phyloP scores from a whole-genome alignment of 2,888 invertebrate genomes.

The Phyto melanocephala region DNA sequence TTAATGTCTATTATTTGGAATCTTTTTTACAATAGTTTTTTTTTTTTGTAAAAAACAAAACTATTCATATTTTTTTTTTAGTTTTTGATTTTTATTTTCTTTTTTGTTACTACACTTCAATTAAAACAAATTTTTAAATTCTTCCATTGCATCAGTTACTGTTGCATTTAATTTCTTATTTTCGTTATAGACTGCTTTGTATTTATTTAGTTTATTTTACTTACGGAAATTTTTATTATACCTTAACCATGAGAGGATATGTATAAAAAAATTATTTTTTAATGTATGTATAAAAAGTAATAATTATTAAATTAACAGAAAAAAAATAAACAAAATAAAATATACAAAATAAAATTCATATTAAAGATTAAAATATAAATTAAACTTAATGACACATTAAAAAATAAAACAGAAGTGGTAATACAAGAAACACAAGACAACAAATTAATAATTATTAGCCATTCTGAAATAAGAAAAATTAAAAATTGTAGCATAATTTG shows the following conservation, averaged over 20 bases:
- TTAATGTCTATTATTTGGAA: too few relatives aligned
- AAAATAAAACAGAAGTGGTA: slow-evolving; percentile 41
- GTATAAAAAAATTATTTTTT: slow-evolving; percentile 62
- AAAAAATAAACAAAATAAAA: slow-evolving; percentile 33
- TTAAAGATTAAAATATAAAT: slow-evolving; percentile 45
- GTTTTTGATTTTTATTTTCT: slow-evolving; percentile 32
- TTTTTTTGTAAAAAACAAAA: background rate
- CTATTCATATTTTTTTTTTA: slow-evolving; percentile 20
- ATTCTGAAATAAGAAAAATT: background rate
- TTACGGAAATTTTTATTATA: slow-evolving; percentile 63
- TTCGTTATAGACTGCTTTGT: slow-evolving; percentile 16
- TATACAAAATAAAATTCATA: slow-evolving; percentile 48
- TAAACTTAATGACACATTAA: slow-evolving; percentile 64
- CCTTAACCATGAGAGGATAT: slow-evolving; percentile 74
- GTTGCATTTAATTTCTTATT: slow-evolving; percentile 38
- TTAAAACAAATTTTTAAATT: slow-evolving; percentile 61
- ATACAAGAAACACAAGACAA: slow-evolving; percentile 41
- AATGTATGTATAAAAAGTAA: slow-evolving; percentile 37
- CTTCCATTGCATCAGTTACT: slow-evolving; percentile 58
- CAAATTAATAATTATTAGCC: background rate
- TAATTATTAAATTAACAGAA: slow-evolving; percentile 58
- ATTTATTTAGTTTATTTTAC: slow-evolving; percentile 19
- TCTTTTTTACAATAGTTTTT: too few relatives aligned
- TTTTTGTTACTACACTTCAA: slow-evolving; percentile 56
- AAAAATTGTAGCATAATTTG: background rate